Base-by-base conservation (phyloP, 2,113 vertebrate species). In the Falcunculus frontatus region DNA sequence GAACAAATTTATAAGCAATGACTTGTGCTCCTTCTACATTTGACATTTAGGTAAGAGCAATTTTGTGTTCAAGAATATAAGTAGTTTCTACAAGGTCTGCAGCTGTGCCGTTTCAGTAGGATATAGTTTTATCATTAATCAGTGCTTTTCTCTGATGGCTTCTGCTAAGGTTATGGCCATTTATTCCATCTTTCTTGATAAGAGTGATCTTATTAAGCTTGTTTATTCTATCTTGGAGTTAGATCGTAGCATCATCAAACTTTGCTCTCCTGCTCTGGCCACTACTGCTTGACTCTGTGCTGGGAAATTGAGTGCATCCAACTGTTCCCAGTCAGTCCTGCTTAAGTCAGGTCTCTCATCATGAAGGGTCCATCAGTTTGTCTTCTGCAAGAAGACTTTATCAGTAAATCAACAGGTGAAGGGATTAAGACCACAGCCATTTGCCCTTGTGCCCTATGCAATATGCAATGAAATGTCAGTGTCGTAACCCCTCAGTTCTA, bases 1-100 rank as follows among this genome's bases (percentile, higher is more conserved):
- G 91, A 93, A 93, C 41, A 95, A 97, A 96, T 96, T 95, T 96
- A 49, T 92, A 96, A 97, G 96, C 74, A 90, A 72, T 65, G 85
- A 85, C 94, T 98, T 97, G 35, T 92, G 49, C 57, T 97, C 76
- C 55, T 96, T 96, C 82, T 95, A 56, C 59, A 59, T 97, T 76
- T 87, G 72, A 23, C 78, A 85, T 94, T 96, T 95, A 95, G 44
- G 96, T 87, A 94, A 96, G 95, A 97, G 85, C 57, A 90, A 73
- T 89, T 82, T 89, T 92, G 88, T 94, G 29, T 89, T 96, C 27
- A n/a, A 65, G 73, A 87, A 62, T 74, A 11, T 47, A 78, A 92
- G 60, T 81, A 70, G 42, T 65, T 75, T 85, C 84, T 84, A 87
- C 70, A 91, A 96, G 59, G 83, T 91, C 89, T 98, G 87, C 92